These are phyloP conservation scores for Tachina lurida DNA, from an alignment of 2,888 invertebrate species.

Conservation along the genomic window DNA sequence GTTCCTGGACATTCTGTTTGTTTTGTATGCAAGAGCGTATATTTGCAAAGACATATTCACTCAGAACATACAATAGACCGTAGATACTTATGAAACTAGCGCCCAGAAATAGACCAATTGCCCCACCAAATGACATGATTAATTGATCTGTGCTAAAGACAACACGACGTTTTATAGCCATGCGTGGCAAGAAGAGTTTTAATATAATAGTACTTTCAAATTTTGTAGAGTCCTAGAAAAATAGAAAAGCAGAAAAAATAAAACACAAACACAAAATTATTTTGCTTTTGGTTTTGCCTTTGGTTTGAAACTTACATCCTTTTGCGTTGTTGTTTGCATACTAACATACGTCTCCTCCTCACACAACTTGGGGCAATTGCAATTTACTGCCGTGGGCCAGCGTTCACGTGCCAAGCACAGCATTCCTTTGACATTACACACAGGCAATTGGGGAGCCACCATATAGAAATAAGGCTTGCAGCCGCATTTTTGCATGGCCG, in stretches of 20 bases:
- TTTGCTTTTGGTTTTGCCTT: neutral
- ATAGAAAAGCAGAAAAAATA: constrained; percentile 1
- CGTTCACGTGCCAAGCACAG: constrained; percentile 76
- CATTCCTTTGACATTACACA: constrained; percentile 78
- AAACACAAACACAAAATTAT: neutral
- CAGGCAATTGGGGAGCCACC: constrained; percentile 73
- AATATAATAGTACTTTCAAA: constrained; percentile 76
- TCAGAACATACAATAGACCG: constrained; percentile 73
- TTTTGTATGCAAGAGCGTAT: constrained; percentile 24
- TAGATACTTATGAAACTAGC: constrained; percentile 80
- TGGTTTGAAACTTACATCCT: constrained; percentile 74
- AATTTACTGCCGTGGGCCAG: constrained; percentile 76
- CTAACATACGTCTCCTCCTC: constrained; percentile 75
- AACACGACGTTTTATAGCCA: constrained; percentile 78
- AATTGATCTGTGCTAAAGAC: constrained; percentile 81
- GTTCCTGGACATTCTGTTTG: constrained; percentile 4
- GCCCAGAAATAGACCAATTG: constrained; percentile 81
- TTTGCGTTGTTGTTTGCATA: constrained; percentile 73
- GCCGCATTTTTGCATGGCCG: constrained; percentile 77
- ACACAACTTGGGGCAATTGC: constrained; percentile 78
- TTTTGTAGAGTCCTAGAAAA: constrained; percentile 72
- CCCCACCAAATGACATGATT: constrained; percentile 81
- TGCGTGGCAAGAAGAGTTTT: constrained; percentile 76
- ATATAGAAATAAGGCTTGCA: constrained; percentile 81
- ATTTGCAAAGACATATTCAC: constrained; percentile 68